Base-by-base conservation (phyloP, 2,888 invertebrate species). In the Calameuta idolon region DNA sequence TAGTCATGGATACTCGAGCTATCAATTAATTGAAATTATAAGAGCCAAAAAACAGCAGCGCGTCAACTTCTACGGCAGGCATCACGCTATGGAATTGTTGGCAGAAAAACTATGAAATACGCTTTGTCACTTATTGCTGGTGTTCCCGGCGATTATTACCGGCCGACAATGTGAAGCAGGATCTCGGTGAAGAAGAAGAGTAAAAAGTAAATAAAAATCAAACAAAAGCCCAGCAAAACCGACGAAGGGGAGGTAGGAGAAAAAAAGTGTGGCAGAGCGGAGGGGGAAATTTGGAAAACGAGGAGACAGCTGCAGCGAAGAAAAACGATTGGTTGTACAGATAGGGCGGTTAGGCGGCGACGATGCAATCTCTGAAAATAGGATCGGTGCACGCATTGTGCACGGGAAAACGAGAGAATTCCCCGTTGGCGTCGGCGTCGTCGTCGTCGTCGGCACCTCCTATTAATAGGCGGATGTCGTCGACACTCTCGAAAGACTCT, bases 281-380 rank as follows among this genome's bases (percentile, higher is more conserved):
- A 34, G 33, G 69, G 75, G 33, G 31, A 34, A 75, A 35, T 71
- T 73, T 73, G 34, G 34, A 69, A 74, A 69, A 71, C 33, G 34
- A 71, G 33, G 31, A 37, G 75, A 34, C 23, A 30, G 69, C 31
- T 71, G 69, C 74, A 34, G 34, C 15, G 76, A 69, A 80, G 75
- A 81, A 77, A 79, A 83, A 80, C 86, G 86, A 86, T 87, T 86
- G 83, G 83, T 81, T 81, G 82, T 82, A 82, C 84, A 86, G 87
- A 87, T 87, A 86, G 86, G 88, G 85, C 83, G 80, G 84, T 86
- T 88, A 89, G 85, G 74, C 40, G 68, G 76, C 81, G 79, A 37
- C 78, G 79, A 79, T 79, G 82, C 85, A 86, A 89, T 89, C 89
- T 88, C 90, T 86, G 89, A 89, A 90, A 91, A 90, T 91, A 91